Evolutionary conservation across 2,797 vertebrate genomes (phyloP), one percentile per base, ranked within the genome.

Genomic region (Crocidura indochinensis): DNA sequence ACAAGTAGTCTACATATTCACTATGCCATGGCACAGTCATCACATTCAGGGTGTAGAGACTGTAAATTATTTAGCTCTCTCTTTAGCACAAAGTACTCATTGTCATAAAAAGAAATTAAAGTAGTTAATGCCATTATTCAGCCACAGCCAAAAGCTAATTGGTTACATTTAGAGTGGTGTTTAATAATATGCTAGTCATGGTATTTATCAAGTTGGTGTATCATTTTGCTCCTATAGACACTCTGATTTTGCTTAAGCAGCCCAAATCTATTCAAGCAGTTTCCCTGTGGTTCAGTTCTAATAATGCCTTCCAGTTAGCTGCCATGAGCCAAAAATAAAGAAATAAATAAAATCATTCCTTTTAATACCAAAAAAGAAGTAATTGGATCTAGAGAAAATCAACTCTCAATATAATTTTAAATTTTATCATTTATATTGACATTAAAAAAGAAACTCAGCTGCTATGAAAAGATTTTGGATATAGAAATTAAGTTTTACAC

Each of bases 211-310:
- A 93, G 73, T 1, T 19, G 1, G 8, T 15, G 8, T 47, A 22
- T 7, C 84, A 51, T 15, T 87, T 85, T 69, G 29, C 53, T 22
- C 27, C 53, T 94, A 64, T 75, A 82, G 64, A 67, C 8, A n/a
- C 19, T 87, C 19, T 4, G n/a, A 67, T 94, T 93, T 92, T 89
- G 38, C 56, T 11, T 38, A 94, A 75, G 49, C n/a, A 65, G 15
- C 15, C n/a, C 38, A 95, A 77, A 89, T 31, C n/a, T 77, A 76
- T 68, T 83, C n/a, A 65, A 92, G 75, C 22, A 85, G 14, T 74
- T 78, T 51, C 4, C 44, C 24, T 20, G 51, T 17, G 51, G 8
- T 81, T 92, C 76, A 95, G 89, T 82, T 87, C 51, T 85, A 78
- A 87, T 11, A 56, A 1, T 22, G 2, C 65, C 10, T 76, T 81